A percentile compares a stretch with the other conserved stretches of the same genome.
Conservation (phyloP, 2,113 vertebrate genomes). For the Tetraodon nigroviridis region DNA sequence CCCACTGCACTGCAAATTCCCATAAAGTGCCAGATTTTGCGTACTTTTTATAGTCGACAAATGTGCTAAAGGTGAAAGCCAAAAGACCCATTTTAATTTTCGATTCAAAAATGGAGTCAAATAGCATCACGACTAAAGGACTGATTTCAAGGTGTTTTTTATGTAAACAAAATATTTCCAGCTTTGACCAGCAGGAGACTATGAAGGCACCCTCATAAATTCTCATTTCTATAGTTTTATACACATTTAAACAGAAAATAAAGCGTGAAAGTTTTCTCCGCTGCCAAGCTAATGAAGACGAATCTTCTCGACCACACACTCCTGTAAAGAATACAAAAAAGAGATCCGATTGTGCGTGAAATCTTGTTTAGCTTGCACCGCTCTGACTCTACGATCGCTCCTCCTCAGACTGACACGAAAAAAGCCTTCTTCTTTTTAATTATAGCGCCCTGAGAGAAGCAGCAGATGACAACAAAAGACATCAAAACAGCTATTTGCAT, state of each 20-base stretch:
- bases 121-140: no score
- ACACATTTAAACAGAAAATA: no score
- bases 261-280: not conserved
- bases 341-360: conserved; percentile 24
- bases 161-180: not conserved
- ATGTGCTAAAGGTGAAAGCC: conserved; percentile 6
- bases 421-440: conserved; percentile 54
- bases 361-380: conserved; percentile 34
- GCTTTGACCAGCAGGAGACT: not conserved
- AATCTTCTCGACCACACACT: conserved; percentile 25
- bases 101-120: not conserved
- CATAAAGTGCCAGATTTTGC: conserved; percentile 35
- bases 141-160: no score
- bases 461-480: conserved; percentile 50
- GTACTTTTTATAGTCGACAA: conserved; percentile 49
- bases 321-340: conserved; percentile 16
- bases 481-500: conserved; percentile 55
- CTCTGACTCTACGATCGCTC: conserved; percentile 37
- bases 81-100: conserved; percentile 10
- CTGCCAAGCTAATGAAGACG: conserved; percentile 25
- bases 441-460: conserved; percentile 45
- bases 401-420: conserved; percentile 51
- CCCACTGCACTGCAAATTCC: conserved; percentile 36
- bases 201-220: no score
- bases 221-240: no score